Conservation (phyloP, 2,113 vertebrate genomes). For the Podilymbus podiceps region DNA sequence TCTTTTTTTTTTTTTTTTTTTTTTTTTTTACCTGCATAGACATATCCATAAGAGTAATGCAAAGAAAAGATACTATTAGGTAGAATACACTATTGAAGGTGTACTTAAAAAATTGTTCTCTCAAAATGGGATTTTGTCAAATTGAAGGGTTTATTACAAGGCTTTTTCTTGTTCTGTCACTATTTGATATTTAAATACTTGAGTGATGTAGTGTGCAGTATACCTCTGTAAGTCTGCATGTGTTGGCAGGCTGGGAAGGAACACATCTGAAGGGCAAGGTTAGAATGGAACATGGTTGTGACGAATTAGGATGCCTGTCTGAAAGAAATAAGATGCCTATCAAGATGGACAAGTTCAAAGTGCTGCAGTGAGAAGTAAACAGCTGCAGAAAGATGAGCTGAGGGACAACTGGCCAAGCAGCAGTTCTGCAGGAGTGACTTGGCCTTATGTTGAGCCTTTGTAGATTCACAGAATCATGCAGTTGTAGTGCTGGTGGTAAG, state of each 20-base stretch:
- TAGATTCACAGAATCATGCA: neutral
- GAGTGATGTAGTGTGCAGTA: neutral
- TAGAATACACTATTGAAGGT: neutral
- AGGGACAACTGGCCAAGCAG: neutral
- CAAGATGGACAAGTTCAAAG: neutral
- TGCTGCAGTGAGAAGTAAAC: neutral
- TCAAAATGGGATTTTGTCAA: neutral
- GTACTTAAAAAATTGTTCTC: neutral
- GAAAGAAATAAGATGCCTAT: neutral
- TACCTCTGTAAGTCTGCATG: neutral
- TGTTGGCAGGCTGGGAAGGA: neutral
- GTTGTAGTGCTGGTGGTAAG: neutral
- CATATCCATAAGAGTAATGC: neutral
- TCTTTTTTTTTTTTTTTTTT: neutral
- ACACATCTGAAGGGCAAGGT: neutral
- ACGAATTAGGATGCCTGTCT: neutral
- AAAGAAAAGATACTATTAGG: neutral
- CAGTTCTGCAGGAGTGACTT: neutral
- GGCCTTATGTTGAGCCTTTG: neutral
- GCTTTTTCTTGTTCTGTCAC: neutral
- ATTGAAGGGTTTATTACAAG: neutral
- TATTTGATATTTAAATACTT: neutral
- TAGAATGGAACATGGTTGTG: neutral
- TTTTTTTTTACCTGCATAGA: neutral
- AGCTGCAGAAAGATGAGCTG: neutral